A percentile compares a stretch with the other conserved stretches of the same genome.
Conservation (phyloP, 2,888 invertebrate genomes). For the Chrysotoxum bicinctum region DNA sequence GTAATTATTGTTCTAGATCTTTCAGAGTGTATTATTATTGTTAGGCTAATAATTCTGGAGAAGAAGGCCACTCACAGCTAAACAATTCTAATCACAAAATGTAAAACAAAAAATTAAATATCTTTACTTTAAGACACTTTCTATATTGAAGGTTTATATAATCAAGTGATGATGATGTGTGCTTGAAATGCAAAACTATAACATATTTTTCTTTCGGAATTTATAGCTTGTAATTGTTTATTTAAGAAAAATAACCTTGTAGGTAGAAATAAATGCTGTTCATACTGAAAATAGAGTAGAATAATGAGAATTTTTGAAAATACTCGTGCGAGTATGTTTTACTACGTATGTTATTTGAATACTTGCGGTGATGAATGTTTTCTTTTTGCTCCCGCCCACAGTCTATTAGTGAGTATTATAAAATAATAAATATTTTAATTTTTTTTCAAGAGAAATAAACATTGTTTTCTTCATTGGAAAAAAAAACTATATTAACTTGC, state of each 20-base stretch:
- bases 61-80: background rate
- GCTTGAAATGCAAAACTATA: conserved; percentile 13
- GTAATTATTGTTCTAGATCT: background rate
- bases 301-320: background rate
- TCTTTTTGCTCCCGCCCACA: background rate
- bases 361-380: background rate
- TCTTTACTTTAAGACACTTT: background rate
- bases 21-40: background rate
- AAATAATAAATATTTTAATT: background rate
- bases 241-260: conserved; percentile 18
- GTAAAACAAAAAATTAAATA: background rate
- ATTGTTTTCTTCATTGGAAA: background rate
- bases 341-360: background rate
- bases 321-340: background rate
- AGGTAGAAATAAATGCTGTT: background rate
- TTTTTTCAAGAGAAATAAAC: background rate
- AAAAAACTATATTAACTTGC: background rate
- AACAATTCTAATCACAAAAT: conserved; percentile 9
- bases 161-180: conserved; percentile 20
- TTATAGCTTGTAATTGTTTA: conserved; percentile 19
- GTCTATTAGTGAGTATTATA: background rate
- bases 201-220: background rate
- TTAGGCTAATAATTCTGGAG: background rate
- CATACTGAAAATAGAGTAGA: background rate
- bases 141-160: conserved; percentile 22